Base-by-base conservation (phyloP, 2,888 invertebrate species). In the Nemotelus pantherinus region DNA sequence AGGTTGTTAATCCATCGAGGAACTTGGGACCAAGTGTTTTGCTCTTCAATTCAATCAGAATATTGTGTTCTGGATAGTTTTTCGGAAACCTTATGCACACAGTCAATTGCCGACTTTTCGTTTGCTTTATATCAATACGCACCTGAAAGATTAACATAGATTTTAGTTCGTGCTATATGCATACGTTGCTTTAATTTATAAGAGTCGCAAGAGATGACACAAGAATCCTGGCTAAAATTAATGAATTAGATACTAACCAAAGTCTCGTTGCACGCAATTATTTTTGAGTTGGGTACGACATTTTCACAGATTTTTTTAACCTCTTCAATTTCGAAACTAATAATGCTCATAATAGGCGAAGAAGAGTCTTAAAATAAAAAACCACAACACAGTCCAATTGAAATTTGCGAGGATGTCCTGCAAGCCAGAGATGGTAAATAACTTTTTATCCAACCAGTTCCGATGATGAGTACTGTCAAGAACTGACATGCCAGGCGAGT, bases 41-140 rank as follows among this genome's bases (percentile, higher is more conserved):
- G 82, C 93, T 93, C 84, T 92, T 93, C 5, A 93, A 85, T 85
- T 94, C 93, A 10, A 93, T 85, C 45, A 93, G 85, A 41, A 93
- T 83, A 0, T 89, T 86, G 2, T 86, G 84, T 7, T 86, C 82
- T 0, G 93, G 93, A 85, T 93, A 94, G 64, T 89, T 86, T 57
- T 87, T 84, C 0, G 92, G 90, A 84, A 93, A 94, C 83, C 92
- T 91, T 74, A 92, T 88, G 80, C 92, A 92, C 74, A 89, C 89
- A 43, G 90, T 89, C 77, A 93, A 83, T 80, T 90, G 89, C 82
- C 92, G 92, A 82, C 89, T 90, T 64, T 88, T 87, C 47, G 92
- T 92, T 82, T 88, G 88, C 83, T 90, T 91, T 85, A 93, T 91
- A 88, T 92, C 91, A 75, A 91, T 89, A 80, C 93, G 89, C 72